Conservation (phyloP, 2,797 vertebrate genomes). For the Acestrorhynchus altus region DNA sequence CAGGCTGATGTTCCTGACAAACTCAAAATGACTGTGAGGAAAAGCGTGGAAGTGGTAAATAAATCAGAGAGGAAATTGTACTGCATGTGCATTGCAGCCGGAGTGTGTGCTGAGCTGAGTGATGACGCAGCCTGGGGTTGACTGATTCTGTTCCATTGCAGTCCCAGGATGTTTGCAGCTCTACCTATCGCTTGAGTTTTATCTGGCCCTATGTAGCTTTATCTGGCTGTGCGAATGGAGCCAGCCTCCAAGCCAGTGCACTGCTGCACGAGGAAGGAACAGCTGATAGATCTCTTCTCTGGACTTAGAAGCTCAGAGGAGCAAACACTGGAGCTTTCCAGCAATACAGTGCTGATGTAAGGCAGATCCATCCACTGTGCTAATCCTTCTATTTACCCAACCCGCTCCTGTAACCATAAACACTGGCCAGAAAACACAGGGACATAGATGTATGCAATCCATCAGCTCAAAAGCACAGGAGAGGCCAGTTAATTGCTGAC, state of each 20-base stretch:
- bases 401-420: slow-evolving; percentile 62
- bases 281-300: slow-evolving; percentile 55
- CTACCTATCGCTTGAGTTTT: slow-evolving; percentile 36
- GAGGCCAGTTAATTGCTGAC: slow-evolving; percentile 37
- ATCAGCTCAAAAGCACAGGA: slow-evolving; percentile 54
- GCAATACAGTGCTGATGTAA: slow-evolving; percentile 47
- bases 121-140: slow-evolving; percentile 21
- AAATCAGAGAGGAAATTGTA: slow-evolving; percentile 39
- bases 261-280: slow-evolving; percentile 41
- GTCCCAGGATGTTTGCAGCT: slow-evolving; percentile 30
- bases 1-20: slow-evolving; percentile 33
- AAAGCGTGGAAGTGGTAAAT: slow-evolving; percentile 43
- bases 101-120: slow-evolving; percentile 18
- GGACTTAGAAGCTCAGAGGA: slow-evolving; percentile 47
- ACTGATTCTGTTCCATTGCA: slow-evolving; percentile 22
- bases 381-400: slow-evolving; percentile 67
- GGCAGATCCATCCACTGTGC: slow-evolving; percentile 58
- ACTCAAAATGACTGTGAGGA: slow-evolving; percentile 44
- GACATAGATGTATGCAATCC: slow-evolving; percentile 59
- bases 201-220: slow-evolving; percentile 16
- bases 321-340: slow-evolving; percentile 35
- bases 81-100: slow-evolving; percentile 34
- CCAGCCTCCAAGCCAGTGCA: slow-evolving; percentile 16
- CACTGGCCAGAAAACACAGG: slow-evolving; percentile 55
- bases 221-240: slow-evolving; percentile 32